A percentile compares a stretch with the other conserved stretches of the same genome.
Evolutionary conservation across 2,888 invertebrate species (phyloP).

Genomic region (Ecdyonurus torrentis): DNA sequence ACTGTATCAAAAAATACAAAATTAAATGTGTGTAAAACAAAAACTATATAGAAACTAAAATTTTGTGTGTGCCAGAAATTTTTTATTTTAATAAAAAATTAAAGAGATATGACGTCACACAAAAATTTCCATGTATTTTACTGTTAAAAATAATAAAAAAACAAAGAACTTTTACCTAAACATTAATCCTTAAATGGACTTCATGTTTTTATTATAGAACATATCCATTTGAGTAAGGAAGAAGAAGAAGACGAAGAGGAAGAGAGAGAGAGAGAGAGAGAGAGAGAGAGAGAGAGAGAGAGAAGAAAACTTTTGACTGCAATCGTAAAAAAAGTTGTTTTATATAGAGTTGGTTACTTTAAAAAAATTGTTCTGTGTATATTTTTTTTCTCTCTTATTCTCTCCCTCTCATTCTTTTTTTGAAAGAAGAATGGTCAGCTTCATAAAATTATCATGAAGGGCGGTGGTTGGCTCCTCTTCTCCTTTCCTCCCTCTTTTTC

Average conservation of each 20-base stretch:
- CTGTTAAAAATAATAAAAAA: neutral
- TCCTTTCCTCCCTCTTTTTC: too few relatives aligned
- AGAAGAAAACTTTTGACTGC: neutral
- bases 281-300: too few relatives aligned
- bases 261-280: neutral
- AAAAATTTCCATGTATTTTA: neutral
- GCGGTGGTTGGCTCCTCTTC: too few relatives aligned
- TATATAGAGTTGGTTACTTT: neutral
- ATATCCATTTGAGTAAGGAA: neutral
- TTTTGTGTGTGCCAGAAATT: neutral
- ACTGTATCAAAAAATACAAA: neutral
- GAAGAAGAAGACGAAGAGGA: neutral
- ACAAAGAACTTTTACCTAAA: neutral
- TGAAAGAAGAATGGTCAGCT: neutral
- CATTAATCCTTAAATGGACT: constrained; percentile 4
- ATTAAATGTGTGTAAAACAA: neutral
- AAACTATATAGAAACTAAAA: neutral
- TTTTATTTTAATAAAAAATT: neutral
- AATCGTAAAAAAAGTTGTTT: neutral
- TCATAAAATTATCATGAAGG: neutral
- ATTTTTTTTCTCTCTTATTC: neutral
- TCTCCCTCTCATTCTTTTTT: neutral
- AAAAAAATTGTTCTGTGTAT: neutral
- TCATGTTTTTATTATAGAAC: neutral
- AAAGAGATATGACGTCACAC: neutral